These are phyloP conservation scores for Pycnonotus jocosus DNA, from an alignment of 2,113 vertebrate species.

Conservation along the genomic window DNA sequence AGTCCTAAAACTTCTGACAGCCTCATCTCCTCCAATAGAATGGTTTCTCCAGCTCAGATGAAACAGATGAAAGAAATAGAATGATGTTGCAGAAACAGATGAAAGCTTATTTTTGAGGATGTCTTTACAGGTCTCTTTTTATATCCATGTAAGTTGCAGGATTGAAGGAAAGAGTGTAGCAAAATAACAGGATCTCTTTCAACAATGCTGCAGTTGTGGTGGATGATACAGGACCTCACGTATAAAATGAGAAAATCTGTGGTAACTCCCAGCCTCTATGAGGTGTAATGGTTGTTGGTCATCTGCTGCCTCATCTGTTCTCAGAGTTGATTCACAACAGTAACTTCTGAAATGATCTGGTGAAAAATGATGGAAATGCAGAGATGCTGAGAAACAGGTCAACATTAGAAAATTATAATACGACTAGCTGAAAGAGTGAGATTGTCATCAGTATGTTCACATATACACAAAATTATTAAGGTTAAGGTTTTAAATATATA, in stretches of 20 bases:
- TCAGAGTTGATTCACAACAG: not conserved
- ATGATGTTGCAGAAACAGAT: not conserved
- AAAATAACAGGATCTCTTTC: not conserved
- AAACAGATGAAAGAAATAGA: not conserved
- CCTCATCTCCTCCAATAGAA: not conserved
- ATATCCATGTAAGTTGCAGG: not conserved
- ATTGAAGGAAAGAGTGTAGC: not conserved
- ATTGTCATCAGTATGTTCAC: not conserved
- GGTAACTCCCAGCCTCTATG: not conserved
- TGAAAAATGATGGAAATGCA: not conserved
- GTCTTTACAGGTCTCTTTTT: not conserved
- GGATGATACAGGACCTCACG: not conserved
- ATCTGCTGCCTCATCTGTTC: not conserved
- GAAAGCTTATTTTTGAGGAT: not conserved
- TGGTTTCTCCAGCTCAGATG: not conserved
- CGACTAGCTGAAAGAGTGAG: not conserved
- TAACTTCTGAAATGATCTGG: not conserved
- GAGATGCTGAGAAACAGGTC: not conserved
- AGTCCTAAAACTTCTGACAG: not conserved
- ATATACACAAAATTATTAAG: not conserved
- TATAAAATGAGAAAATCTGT: not conserved
- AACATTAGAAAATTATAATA: not conserved
- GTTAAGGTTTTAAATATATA: not conserved
- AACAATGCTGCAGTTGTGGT: not conserved
- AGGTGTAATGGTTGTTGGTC: not conserved